Percentiles rank a stretch among this genome's conserved stretches.
phyloP scores from a whole-genome alignment of 2,797 vertebrate genomes.

The Catharus ustulatus region DNA sequence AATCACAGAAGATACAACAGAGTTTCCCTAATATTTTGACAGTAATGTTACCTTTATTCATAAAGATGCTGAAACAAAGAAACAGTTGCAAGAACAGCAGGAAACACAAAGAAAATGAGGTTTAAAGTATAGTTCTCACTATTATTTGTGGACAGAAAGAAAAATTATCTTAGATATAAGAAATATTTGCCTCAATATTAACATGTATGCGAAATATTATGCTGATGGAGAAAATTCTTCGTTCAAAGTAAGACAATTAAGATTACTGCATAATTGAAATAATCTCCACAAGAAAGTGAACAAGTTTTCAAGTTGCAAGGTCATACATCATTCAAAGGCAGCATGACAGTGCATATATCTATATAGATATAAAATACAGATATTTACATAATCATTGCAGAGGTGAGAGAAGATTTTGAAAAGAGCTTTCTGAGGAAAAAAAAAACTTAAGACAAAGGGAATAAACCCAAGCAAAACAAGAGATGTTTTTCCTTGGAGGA shows the following conservation, averaged over 20 bases:
- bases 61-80: neutral
- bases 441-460: neutral
- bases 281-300: neutral
- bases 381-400: neutral
- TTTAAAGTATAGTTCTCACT: neutral
- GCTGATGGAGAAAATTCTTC: neutral
- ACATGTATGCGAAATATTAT: neutral
- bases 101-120: neutral
- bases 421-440: neutral
- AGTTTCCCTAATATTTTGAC: neutral
- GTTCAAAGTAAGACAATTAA: neutral
- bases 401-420: neutral
- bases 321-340: neutral
- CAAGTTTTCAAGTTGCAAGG: neutral
- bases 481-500: neutral
- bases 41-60: neutral
- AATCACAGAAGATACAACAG: neutral
- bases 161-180: neutral
- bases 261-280: neutral
- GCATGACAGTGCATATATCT: neutral
- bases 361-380: neutral
- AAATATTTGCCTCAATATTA: neutral
- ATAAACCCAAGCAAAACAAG: neutral
- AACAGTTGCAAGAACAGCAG: neutral
- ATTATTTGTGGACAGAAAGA: neutral